Conservation (phyloP, 1,140 invertebrate genomes). For the Melipona quadrifasciata region DNA sequence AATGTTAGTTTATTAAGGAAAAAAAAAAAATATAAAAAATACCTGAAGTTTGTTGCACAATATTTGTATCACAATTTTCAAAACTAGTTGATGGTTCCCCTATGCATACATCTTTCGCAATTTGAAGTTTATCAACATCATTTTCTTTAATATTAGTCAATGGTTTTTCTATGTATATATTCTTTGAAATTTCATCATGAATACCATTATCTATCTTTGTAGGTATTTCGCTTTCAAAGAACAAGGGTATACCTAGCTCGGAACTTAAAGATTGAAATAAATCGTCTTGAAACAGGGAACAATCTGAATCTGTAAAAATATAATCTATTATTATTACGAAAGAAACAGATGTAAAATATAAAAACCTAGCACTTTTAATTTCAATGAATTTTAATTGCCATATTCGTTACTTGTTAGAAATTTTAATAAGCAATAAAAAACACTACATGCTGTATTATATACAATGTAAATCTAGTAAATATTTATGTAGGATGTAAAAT, state of each 20-base stretch:
- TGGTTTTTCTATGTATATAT: constrained; percentile 41
- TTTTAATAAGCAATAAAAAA: neutral
- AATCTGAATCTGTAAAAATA: constrained; percentile 4
- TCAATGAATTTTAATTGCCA: neutral
- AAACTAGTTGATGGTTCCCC: constrained; percentile 48
- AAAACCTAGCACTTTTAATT: too few relatives aligned
- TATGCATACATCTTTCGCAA: constrained; percentile 57
- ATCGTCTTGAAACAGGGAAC: constrained; percentile 61
- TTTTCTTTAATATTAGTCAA: constrained; percentile 38
- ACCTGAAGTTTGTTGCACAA: constrained; percentile 44
- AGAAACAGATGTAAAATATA: neutral
- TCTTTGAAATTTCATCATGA: constrained; percentile 66
- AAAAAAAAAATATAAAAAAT: neutral
- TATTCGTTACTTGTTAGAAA: neutral
- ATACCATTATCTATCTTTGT: constrained; percentile 52
- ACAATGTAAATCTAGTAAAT: neutral
- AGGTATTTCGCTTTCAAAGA: constrained; percentile 63
- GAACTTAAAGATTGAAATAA: constrained; percentile 73
- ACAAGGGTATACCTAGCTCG: constrained; percentile 72
- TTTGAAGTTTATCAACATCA: constrained; percentile 65
- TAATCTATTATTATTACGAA: neutral
- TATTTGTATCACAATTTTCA: constrained; percentile 50
- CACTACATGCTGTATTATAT: neutral
- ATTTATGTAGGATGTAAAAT: too few relatives aligned
- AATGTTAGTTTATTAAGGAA: neutral